These are phyloP conservation scores for Brachyistius frenatus DNA, from an alignment of 2,113 vertebrate genomes.

Conservation along the genomic window DNA sequence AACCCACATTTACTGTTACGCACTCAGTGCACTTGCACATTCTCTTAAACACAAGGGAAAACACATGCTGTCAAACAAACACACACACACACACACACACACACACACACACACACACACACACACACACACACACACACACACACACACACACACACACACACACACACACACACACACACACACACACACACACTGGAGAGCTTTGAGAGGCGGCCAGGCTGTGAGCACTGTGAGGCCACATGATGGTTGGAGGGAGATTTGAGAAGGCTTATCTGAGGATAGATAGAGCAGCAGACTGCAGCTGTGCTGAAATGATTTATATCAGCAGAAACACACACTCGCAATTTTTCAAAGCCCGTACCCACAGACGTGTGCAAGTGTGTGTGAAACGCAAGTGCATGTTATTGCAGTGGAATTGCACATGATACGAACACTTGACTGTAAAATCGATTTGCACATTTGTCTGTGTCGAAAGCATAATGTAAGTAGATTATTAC, in stretches of 20 bases:
- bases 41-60: conserved; percentile 62
- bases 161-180: conserved; percentile 30
- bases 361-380: conserved; percentile 46
- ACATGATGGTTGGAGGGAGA: conserved; percentile 83
- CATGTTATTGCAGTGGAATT: conserved; percentile 57
- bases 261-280: conserved; percentile 86
- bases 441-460: conserved; percentile 70
- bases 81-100: conserved; percentile 37
- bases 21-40: conserved; percentile 48
- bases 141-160: conserved; percentile 41
- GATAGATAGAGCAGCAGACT: conserved; percentile 77
- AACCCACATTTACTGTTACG: conserved; percentile 53
- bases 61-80: conserved; percentile 62
- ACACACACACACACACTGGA: conserved; percentile 51
- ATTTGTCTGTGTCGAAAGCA: conserved; percentile 60
- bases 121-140: conserved; percentile 42
- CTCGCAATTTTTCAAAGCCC: conserved; percentile 40
- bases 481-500: conserved; percentile 40
- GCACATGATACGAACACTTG: conserved; percentile 58
- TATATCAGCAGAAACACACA: conserved; percentile 76
- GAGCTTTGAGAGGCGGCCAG: conserved; percentile 75
- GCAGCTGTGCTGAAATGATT: conserved; percentile 87
- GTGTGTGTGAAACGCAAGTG: conserved; percentile 59
- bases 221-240: conserved; percentile 62
- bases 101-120: conserved; percentile 32